Base-by-base conservation (phyloP, 2,888 invertebrate species). In the Coleophora deauratella region DNA sequence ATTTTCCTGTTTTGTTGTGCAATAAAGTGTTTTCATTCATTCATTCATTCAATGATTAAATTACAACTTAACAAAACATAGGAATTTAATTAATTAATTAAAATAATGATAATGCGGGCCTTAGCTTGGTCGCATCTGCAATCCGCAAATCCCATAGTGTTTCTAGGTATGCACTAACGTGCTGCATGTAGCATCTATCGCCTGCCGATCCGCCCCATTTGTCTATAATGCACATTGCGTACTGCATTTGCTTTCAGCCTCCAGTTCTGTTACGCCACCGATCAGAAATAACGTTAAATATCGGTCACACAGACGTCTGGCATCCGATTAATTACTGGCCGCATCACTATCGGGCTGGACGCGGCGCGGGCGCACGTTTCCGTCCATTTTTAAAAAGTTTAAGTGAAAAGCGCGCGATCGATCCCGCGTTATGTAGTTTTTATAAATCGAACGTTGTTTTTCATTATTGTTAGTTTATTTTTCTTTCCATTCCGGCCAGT, bases 251-350 rank as follows among this genome's bases (percentile, higher is more conserved):
- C 79, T 76, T 78, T 78, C 74, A 78, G 80, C 74, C 72, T 70
- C 72, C 74, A 77, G 70, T 75, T 61, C 66, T 65, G 78, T 84
- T 81, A 77, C 82, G 81, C 79, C 81, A 82, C 65, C 71, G 65
- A 50, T 59, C 74, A 76, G 81, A 82, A 84, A 84, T 85, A 84
- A 80, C 81, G 76, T 69, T 57, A 76, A 80, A 85, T 84, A 84
- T 85, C 85, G 85, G 85, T 82, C 85, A 85, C 66, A 63, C 67
- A 67, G 76, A 74, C 74, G 52, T 62, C 63, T 57, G 70, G 72
- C 72, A 68, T 71, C 66, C 66, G 67, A 74, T 81, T 82, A 81
- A 84, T 82, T 80, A 71, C 66, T 62, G 56, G 55, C 27, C 15
- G 58, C 66, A 72, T 49, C 76, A 77, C 72, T 81, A 79, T 70